Conservation (phyloP, 2,888 invertebrate genomes). For the Chromoteleia sp. region DNA sequence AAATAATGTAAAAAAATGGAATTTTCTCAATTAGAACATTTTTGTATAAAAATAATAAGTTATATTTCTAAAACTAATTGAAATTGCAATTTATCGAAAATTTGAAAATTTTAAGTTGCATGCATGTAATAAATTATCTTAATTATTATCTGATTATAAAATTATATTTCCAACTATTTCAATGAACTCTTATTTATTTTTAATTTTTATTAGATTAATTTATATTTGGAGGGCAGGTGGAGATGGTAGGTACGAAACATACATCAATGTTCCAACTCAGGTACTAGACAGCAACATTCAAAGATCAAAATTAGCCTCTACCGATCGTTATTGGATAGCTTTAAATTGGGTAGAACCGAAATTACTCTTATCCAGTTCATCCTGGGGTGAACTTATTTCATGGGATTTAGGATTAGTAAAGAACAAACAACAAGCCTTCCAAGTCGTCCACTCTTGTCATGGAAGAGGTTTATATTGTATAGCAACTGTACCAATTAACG, state of each 20-base stretch:
- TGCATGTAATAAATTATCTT: no score
- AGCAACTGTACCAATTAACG: constrained; percentile 82
- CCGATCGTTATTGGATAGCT: constrained; percentile 84
- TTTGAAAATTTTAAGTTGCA: no score
- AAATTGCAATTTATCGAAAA: no score
- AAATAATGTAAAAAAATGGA: no score
- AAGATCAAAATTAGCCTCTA: constrained; percentile 74
- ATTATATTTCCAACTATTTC: no score
- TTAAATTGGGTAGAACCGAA: constrained; percentile 88
- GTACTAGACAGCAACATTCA: constrained; percentile 81
- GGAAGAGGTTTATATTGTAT: constrained; percentile 88
- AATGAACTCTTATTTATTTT: constrained; percentile 12
- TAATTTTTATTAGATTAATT: constrained; percentile 84
- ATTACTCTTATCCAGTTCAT: constrained; percentile 86
- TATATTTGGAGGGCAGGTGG: constrained; percentile 89
- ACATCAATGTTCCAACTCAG: constrained; percentile 78
- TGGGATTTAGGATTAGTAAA: constrained; percentile 86
- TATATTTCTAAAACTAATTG: no score
- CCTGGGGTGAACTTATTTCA: constrained; percentile 87
- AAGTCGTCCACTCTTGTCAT: constrained; percentile 78
- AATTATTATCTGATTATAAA: no score
- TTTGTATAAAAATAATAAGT: no score
- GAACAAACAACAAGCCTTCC: constrained; percentile 73
- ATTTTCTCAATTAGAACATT: no score
- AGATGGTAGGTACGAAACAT: constrained; percentile 86